Evolutionary conservation across 1,140 invertebrate species (phyloP), one percentile per base, ranked within the genome.

Genomic region (Cherax destructor): DNA sequence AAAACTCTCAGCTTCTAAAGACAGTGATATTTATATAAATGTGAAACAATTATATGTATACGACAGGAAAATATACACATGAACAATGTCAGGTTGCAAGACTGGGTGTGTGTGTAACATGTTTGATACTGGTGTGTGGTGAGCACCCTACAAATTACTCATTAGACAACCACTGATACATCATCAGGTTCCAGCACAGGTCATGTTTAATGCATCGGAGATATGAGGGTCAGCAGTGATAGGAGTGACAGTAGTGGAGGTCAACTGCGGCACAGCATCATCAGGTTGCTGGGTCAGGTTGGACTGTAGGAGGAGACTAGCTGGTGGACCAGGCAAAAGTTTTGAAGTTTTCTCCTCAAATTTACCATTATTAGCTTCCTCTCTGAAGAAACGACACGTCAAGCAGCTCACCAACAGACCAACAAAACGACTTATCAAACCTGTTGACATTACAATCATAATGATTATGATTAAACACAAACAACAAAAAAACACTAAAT

Each of bases 371-470:
- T 50, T 56, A 7, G 41, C 11, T 13, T 52, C 61, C 11, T 30
- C 50, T 72, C 65, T 76, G 76, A 91, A 91, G 89, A 79, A 86
- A 52, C 89, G 89, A 47, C 89, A 91, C 9, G 89, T 91, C 83
- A 91, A 72, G 76, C 89, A 91, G 59, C 56, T 65, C 41, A 91
- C 76, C 18, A 50, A 16, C 56, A 91, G 49, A 50, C 61, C 65
- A 47, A 91, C 74, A 24, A 91, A 18, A 21, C 76, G 72, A 77
- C 89, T 91, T 16, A 91, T 56, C 61, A 91, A 80, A 50, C 89
- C 89, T 91, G 81, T 6, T 7, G 81, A 50, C 9, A 74, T n/a
- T 59, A 79, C 5, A 13, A 61, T 11, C 49, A 69, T 49, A 11
- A 30, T 24, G 4, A 18, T 10, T 16, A 65, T 30, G 49, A 30